Conservation (phyloP, 2,888 invertebrate species). For the Itoplectis maculator region DNA sequence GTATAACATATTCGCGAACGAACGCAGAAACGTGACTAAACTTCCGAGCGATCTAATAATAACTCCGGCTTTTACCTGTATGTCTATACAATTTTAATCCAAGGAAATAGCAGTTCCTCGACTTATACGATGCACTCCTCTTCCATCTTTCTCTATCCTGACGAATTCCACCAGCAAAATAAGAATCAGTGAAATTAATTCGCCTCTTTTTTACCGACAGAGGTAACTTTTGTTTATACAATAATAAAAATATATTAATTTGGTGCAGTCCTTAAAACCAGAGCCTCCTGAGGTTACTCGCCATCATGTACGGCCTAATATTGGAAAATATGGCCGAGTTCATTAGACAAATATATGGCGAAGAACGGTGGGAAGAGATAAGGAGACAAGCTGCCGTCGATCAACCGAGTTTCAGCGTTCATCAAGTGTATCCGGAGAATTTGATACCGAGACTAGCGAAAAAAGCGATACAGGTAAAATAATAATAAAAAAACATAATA, state of each 20-base stretch:
- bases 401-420: constrained; percentile 94
- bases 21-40: constrained; percentile 77
- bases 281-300: neutral
- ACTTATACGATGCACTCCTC: constrained; percentile 8
- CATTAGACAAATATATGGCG: constrained; percentile 96
- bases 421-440: constrained; percentile 97
- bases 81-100: constrained; percentile 74
- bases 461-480: constrained; percentile 92
- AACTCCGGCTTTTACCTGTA: constrained; percentile 76
- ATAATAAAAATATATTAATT: too few species aligned
- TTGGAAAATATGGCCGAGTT: constrained; percentile 97
- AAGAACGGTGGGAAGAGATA: constrained; percentile 97
- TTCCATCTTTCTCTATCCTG: constrained; percentile 1
- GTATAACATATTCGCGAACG: constrained; percentile 71
- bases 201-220: too few species aligned
- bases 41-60: constrained; percentile 80
- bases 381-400: constrained; percentile 94
- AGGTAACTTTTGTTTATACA: too few species aligned
- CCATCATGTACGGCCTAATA: constrained; percentile 97
- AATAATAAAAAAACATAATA: too few species aligned
- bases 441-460: constrained; percentile 93
- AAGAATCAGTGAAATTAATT: too few species aligned
- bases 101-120: constrained; percentile 63
- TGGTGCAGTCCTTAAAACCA: too few species aligned
- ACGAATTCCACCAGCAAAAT: too few species aligned